These are phyloP conservation scores for Callinectes sapidus DNA, from an alignment of 2,888 invertebrate genomes.

Conservation along the genomic window DNA sequence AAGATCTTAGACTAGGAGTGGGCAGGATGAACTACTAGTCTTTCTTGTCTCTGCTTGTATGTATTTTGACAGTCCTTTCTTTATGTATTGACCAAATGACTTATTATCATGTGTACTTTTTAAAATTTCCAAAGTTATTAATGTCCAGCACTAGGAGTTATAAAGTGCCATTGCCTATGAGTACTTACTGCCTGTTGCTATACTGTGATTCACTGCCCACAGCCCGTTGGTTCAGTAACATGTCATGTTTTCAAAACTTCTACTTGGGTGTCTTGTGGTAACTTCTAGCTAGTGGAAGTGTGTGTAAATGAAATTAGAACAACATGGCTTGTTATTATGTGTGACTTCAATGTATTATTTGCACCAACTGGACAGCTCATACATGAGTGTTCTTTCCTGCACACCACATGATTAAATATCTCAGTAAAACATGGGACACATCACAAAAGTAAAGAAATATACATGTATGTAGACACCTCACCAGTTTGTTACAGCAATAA, in stretches of 20 bases:
- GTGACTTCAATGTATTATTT: constrained; percentile 6
- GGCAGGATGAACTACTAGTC: constrained; percentile 10
- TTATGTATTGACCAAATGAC: background rate
- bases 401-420: background rate
- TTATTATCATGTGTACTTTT: background rate
- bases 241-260: background rate
- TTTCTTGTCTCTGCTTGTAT: constrained; percentile 9
- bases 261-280: background rate
- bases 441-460: constrained; percentile 1
- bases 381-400: constrained; percentile 11
- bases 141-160: background rate
- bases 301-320: background rate
- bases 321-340: background rate
- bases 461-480: background rate
- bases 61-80: background rate
- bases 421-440: background rate
- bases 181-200: background rate
- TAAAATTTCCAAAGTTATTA: background rate
- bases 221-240: background rate
- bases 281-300: background rate
- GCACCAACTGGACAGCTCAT: constrained; percentile 10
- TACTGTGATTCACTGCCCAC: background rate
- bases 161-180: background rate
- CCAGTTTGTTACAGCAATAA: constrained; percentile 15
- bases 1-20: constrained; percentile 19